Conservation (phyloP, 2,888 invertebrate species). For the Ormyrus labotus region DNA sequence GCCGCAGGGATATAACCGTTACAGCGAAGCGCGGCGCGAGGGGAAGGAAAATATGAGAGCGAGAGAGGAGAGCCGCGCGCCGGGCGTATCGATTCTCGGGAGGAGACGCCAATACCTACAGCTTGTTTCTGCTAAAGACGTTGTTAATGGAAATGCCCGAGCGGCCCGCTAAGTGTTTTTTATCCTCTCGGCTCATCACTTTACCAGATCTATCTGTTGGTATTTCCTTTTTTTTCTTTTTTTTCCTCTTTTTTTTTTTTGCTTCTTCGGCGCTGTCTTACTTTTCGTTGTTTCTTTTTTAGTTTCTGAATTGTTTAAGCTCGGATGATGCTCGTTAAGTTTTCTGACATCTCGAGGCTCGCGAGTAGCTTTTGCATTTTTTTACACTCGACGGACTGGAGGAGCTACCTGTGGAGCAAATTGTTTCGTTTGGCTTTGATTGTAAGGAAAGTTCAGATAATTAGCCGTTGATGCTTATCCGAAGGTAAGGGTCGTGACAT, state of each 20-base stretch:
- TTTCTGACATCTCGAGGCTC: too few species aligned
- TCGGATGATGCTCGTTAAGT: too few species aligned
- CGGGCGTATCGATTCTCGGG: slow-evolving; percentile 40
- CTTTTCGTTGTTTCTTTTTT: too few species aligned
- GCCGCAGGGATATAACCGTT: slow-evolving; percentile 22
- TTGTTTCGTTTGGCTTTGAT: background rate
- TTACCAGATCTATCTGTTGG: background rate
- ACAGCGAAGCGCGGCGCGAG: background rate
- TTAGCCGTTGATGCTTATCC: too few species aligned
- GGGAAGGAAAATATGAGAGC: background rate
- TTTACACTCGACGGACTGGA: background rate
- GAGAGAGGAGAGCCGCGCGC: background rate
- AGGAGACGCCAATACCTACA: too few species aligned
- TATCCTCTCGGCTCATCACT: slow-evolving; percentile 11
- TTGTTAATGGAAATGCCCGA: slow-evolving; percentile 46
- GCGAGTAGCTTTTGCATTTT: too few species aligned
- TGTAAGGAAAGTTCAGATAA: too few species aligned
- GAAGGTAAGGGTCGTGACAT: too few species aligned
- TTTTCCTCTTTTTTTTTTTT: too few species aligned
- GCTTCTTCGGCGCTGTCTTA: too few species aligned
- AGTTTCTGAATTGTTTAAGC: too few species aligned
- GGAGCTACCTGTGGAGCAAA: background rate
- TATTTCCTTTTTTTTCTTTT: background rate
- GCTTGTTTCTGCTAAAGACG: slow-evolving; percentile 21
- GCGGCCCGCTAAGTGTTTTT: slow-evolving; percentile 29